Evolutionary conservation across 2,888 invertebrate genomes (phyloP), one percentile per base, ranked within the genome.

Genomic region (Polymixis lichenea): DNA sequence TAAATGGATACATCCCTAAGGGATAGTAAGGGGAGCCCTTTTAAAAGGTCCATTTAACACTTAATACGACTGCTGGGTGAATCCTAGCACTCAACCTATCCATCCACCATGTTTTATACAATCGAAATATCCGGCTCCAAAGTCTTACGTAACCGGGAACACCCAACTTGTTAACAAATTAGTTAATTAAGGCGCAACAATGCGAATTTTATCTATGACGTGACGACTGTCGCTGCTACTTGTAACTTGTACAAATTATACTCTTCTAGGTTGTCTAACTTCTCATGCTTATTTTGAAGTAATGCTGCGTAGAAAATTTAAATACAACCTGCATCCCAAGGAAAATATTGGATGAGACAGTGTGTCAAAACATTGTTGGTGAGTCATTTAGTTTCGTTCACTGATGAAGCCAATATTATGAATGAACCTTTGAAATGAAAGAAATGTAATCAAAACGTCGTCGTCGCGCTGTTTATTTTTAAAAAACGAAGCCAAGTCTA

Each of bases 91-190:
- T 43, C 11, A 32, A 19, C 1, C 2, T 22, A n/a, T n/a, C 13
- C 11, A 60, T 32, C 28, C 17, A 53, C 32, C 22, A 53, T 60
- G 49, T 60, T 81, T 58, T 19, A 60, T 25, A 56, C 46, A 58
- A 58, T 64, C 19, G 46, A 58, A 73, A 72, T 71, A 64, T 80
- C 65, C 61, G 69, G 72, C 49, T 67, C 28, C 43, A 25, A 67
- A 69, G 43, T 55, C 32, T 73, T 79, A 84, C 70, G 85, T 74
- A 74, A 84, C 22, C 55, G 74, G 80, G 61, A 72, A 80, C 82
- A 82, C 82, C 82, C 72, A 72, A 64, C n/a, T 81, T 66, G 71
- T 70, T 85, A 51, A 84, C 58, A 66, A 80, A 80, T 80, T 72
- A 69, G 72, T 56, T 70, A 85, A 80, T 66, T 80, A 72, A 32